A percentile compares a stretch with the other conserved stretches of the same genome.
Evolutionary conservation across 1,140 invertebrate species (phyloP).

Genomic region (Myzus persicae): DNA sequence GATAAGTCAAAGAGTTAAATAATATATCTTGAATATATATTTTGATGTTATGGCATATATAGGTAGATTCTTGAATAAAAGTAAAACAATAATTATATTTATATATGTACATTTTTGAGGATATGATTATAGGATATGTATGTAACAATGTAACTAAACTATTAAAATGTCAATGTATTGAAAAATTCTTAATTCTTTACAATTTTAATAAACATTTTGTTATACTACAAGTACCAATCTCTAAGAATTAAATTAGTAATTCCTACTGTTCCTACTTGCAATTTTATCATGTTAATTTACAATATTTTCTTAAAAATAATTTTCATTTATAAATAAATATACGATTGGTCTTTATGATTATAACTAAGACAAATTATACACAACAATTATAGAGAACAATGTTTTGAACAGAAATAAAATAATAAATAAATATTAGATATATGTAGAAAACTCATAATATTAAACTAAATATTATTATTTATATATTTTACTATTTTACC

Average conservation of each 20-base stretch:
- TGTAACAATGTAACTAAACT: too few relatives aligned
- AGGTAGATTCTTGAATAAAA: neutral
- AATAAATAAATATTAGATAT: neutral
- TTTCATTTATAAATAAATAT: neutral
- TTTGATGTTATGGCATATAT: too few relatives aligned
- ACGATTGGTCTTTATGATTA: neutral
- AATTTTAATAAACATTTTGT: neutral
- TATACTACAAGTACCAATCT: too few relatives aligned
- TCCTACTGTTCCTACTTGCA: too few relatives aligned
- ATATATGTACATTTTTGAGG: too few relatives aligned
- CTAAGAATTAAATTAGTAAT: neutral
- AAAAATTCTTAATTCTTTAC: neutral
- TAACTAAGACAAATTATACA: neutral
- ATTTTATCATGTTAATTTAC: too few relatives aligned
- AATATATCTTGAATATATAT: neutral
- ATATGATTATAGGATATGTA: too few relatives aligned
- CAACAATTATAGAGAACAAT: neutral
- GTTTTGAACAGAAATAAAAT: neutral
- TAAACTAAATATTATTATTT: neutral
- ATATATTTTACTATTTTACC: too few relatives aligned
- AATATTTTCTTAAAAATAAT: neutral
- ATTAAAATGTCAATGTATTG: neutral
- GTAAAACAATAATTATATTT: too few relatives aligned
- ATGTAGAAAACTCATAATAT: too few relatives aligned
- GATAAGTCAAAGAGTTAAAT: neutral